phyloP scores from a whole-genome alignment of 2,797 vertebrate species.

The Channa striata region DNA sequence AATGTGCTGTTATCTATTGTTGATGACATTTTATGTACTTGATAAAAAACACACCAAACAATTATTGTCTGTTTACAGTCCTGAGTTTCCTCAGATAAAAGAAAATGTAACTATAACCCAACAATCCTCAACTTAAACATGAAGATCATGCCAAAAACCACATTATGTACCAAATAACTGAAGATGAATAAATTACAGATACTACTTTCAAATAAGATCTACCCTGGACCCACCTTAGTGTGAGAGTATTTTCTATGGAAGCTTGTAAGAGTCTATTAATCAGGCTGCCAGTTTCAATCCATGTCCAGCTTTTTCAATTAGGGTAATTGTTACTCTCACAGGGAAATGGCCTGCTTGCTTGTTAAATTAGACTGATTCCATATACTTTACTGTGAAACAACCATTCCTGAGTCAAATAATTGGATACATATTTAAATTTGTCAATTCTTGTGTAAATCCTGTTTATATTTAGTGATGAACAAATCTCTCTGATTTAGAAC shows the following conservation, averaged over 20 bases:
- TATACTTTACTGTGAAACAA: conserved; percentile 59
- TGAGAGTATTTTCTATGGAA: conserved; percentile 59
- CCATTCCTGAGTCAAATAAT: conserved; percentile 45
- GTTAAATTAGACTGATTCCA: conserved; percentile 67
- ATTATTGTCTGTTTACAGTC: conserved; percentile 18
- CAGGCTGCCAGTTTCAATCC: conserved; percentile 76
- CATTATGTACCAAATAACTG: not conserved
- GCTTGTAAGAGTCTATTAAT: conserved; percentile 75
- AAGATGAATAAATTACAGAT: not conserved
- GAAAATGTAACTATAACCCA: not conserved
- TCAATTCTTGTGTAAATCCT: conserved; percentile 31
- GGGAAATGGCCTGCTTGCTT: conserved; percentile 65
- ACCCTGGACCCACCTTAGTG: conserved; percentile 27
- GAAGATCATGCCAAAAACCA: not conserved
- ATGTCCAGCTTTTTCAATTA: conserved; percentile 78
- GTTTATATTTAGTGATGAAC: conserved; percentile 43
- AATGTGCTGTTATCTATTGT: not conserved
- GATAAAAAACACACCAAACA: conserved; percentile 31
- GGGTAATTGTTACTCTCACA: conserved; percentile 72
- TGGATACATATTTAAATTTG: conserved; percentile 42
- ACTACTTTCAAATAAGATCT: conserved; percentile 4
- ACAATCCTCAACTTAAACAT: not conserved
- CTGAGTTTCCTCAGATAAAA: not conserved
- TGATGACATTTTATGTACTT: conserved; percentile 19
- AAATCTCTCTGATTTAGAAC: conserved; percentile 12